Evolutionary conservation across 1,140 invertebrate species (phyloP), one percentile per base, ranked within the genome.

Genomic region (Drosophila ananassae): DNA sequence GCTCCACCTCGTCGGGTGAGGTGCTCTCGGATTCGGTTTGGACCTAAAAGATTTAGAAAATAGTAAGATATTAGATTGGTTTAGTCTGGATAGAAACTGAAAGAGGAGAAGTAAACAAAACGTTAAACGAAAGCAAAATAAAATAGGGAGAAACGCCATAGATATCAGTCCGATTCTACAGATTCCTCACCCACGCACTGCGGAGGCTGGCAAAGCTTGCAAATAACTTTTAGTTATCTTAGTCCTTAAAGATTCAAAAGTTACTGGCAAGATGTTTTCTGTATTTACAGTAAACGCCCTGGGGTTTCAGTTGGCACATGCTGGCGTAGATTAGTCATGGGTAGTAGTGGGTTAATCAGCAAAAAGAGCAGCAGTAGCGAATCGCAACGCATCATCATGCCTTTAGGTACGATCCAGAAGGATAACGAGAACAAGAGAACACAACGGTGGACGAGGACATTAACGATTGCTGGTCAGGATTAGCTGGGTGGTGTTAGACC

Each of bases 11-110:
- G 37, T 94, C 94, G 44, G 94, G 94, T 25, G 95, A 94, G 48
- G 94, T 94, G 30, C 94, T 94, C 53, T 94, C 95, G 12, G 96
- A 95, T 63, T 95, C 95, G 90, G 96, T 94, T 95, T 96, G 92
- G 64, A 92, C 89, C 91, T 92, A 76, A 32, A 81, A 91, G 54
- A 2, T 21, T 47, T 3, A 22, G n/a, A 47, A 47, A 22, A 47
- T 8, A 47, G 9, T 17, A 3, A 0, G n/a, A 17, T 12, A 17
- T 44, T 17, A 7, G 41, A 44, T 17, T 12, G 5, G 0, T 8
- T 17, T 44, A 6, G n/a, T 7, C 6, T 24, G 9, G 41, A 53
- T 48, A 24, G 51, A 48, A 60, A 51, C 55, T 44, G 24, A 54
- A 22, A 51, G 34, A 46, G 25, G 30, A 47, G 46, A 39, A 72